Evolutionary conservation across 2,797 vertebrate genomes (phyloP).

Genomic region (Falco berigora): DNA sequence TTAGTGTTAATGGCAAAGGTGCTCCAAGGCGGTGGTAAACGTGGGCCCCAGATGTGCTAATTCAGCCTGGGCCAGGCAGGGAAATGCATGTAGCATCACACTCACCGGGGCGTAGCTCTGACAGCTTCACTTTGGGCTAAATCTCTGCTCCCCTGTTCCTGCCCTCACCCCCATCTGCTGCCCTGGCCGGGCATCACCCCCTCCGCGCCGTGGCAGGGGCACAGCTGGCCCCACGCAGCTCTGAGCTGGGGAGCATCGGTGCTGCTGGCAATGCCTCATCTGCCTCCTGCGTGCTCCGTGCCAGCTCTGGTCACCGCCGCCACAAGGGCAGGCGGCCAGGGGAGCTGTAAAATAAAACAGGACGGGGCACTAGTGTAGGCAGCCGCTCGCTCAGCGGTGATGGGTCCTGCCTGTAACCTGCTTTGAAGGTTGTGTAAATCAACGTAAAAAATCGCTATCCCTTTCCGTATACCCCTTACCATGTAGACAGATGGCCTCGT

Average conservation of each 20-base stretch:
- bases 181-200: not conserved
- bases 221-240: not conserved
- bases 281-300: not conserved
- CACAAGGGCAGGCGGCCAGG: not conserved
- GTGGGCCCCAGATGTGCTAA: slow-evolving; percentile 52
- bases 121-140: not conserved
- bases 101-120: not conserved
- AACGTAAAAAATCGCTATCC: not conserved
- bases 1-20: slow-evolving; percentile 30
- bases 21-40: not conserved
- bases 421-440: not conserved
- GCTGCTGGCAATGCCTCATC: not conserved
- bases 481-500: not conserved
- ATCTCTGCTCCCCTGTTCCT: not conserved
- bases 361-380: not conserved
- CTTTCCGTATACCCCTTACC: not conserved
- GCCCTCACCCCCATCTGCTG: not conserved
- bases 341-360: not conserved
- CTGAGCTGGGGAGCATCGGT: not conserved
- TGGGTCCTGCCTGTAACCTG: not conserved
- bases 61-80: not conserved
- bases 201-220: not conserved
- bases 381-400: not conserved
- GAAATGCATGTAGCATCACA: not conserved
- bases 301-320: not conserved